Base-by-base conservation (phyloP, 2,888 invertebrate species). In the Drosophila incognita region DNA sequence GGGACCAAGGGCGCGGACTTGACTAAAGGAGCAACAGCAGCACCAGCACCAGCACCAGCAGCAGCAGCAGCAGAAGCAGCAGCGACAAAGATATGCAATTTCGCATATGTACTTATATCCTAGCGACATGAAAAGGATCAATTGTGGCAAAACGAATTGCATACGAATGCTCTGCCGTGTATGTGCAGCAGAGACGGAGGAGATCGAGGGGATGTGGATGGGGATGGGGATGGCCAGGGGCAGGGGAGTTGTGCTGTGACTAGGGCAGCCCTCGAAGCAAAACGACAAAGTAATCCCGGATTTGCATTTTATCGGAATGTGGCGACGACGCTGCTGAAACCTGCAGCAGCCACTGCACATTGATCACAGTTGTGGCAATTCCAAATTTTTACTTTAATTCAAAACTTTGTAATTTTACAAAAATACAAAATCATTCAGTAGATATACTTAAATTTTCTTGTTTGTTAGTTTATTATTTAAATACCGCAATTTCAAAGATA, bases 41-140 rank as follows among this genome's bases (percentile, higher is more conserved):
- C 69, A 73, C 56, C 76, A 40, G 36, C 27, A 53, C 51, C 74
- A 82, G 70, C 69, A 73, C 56, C 76, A 40, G 33, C 24, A 53
- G 70, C 69, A 73, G 53, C 76, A 40, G 36, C 24, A n/a, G n/a
- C 42, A 21, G 35, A 51, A 72, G 79, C 71, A 70, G 68, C 78
- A 69, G 56, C 79, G 87, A 81, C 87, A 90, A 90, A 87, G 90
- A 87, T 87, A 87, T 87, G 87, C 87, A 87, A 87, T 87, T 87
- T 90, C 89, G 87, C 90, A 87, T 87, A 87, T 90, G 87, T 90
- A 90, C 87, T 89, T 90, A 90, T 87, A 87, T 87, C 90, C 90
- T 84, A 87, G 90, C 89, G 89, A 87, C 90, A 87, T 89, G 90
- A 88, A 88, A 88, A 88, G 87, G 87, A 88, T 88, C 87, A 88